Base-by-base conservation (phyloP, 2,888 invertebrate genomes). In the Drosophila mayaguana region DNA sequence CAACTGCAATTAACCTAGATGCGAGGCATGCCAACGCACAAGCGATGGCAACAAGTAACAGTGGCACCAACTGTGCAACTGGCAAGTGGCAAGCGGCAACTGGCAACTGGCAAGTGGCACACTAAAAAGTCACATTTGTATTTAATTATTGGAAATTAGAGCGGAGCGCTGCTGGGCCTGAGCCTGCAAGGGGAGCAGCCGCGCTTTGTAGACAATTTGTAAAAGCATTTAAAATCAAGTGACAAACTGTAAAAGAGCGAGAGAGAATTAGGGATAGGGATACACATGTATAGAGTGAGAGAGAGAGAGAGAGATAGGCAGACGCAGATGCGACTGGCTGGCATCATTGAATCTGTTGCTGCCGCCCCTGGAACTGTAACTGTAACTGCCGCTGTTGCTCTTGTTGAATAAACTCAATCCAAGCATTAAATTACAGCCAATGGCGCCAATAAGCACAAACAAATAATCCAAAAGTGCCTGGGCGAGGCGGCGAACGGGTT, bases 391-490 rank as follows among this genome's bases (percentile, higher is more conserved):
- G 57, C 22, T 66, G 56, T 6, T 57, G 65, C 43, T 72, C 75
- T 59, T 83, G 79, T 80, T 82, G 68, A 88, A 78, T 75, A 82
- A 84, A 81, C 85, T 79, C 82, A 80, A 87, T 79, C 78, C 75
- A 85, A 72, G 89, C 89, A 86, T 83, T 88, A 89, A 89, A 89
- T 84, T 86, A 83, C 78, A 71, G 79, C 77, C 82, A 87, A 70
- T 84, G 79, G 70, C 70, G 75, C 74, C 81, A 75, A 71, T 64
- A 71, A 78, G 64, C 64, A 80, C 66, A 65, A 77, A 74, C 69
- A 81, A 78, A 72, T 65, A 78, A 71, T 54, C 53, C 56, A 61
- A 75, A 75, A 75, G 71, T 63, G 63, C 63, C 56, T 28, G 36
- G 11, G 53, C 36, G 36, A 16, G 36, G 36, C 56, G 54, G 12